Evolutionary conservation across 2,797 vertebrate species (phyloP).

Genomic region (Taeniopygia guttata): DNA sequence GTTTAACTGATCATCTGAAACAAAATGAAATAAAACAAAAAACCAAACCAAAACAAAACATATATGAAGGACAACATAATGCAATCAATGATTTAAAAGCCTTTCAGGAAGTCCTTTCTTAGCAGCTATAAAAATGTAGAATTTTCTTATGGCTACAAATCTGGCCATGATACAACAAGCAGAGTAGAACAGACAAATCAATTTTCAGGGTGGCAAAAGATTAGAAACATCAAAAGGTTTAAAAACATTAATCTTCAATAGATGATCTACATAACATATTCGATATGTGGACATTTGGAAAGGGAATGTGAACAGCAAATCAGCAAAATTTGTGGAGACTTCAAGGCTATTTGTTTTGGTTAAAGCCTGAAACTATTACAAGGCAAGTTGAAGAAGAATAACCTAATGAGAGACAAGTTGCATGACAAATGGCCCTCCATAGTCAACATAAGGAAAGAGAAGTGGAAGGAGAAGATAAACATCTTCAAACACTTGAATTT

Average conservation of each 20-base stretch:
- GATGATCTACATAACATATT: neutral
- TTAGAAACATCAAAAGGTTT: neutral
- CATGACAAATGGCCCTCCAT: accelerated
- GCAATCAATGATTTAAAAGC: neutral
- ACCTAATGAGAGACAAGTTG: neutral
- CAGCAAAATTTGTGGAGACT: neutral
- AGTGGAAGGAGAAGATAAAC: neutral
- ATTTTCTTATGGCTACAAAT: neutral
- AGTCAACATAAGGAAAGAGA: neutral
- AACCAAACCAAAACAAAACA: neutral
- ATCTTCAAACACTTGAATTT: neutral
- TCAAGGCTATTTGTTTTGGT: neutral
- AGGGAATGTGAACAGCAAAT: neutral
- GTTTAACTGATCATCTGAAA: neutral
- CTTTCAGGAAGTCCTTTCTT: neutral
- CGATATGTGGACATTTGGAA: neutral
- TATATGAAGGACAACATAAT: neutral
- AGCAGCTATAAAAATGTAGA: neutral
- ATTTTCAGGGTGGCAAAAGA: neutral
- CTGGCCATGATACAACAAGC: neutral
- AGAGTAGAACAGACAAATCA: neutral
- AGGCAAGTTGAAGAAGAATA: neutral
- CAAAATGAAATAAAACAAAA: neutral
- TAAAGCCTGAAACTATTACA: neutral
- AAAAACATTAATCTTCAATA: neutral